These are phyloP conservation scores for Tetragonisca angustula DNA, from an alignment of 2,888 invertebrate species.

Conservation along the genomic window DNA sequence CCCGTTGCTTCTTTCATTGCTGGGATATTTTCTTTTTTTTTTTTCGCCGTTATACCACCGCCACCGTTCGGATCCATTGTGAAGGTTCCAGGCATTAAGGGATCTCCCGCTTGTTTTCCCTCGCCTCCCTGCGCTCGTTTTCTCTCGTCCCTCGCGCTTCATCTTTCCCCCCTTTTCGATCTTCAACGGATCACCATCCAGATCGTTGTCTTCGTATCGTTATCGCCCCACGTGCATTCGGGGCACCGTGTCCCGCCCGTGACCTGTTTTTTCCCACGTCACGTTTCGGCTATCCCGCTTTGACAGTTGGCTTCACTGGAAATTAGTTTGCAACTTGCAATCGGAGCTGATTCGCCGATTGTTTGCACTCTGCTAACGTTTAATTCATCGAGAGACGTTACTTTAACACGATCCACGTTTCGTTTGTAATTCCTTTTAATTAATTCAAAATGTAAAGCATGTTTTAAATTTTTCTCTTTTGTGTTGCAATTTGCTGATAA, in stretches of 20 bases:
- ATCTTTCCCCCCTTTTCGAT: background rate
- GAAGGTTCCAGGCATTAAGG: conserved; percentile 25
- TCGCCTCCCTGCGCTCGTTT: background rate
- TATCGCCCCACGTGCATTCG: background rate
- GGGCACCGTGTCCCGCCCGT: background rate
- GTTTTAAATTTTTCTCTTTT: too few relatives aligned
- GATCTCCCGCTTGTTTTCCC: background rate
- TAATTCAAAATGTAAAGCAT: too few relatives aligned
- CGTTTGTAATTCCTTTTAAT: too few relatives aligned
- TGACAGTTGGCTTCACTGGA: background rate
- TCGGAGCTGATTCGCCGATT: too few relatives aligned
- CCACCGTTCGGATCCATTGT: conserved; percentile 45
- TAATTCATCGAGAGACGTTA: too few relatives aligned
- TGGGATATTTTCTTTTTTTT: conserved; percentile 32
- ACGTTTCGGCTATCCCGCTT: background rate
- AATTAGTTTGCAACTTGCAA: too few relatives aligned
- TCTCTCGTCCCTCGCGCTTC: background rate
- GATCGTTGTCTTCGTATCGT: background rate
- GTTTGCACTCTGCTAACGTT: too few relatives aligned
- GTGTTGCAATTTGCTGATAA: too few relatives aligned
- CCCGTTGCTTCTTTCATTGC: conserved; percentile 34
- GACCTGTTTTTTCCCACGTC: background rate
- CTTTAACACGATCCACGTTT: too few relatives aligned
- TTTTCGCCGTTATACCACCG: conserved; percentile 37
- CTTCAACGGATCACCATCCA: background rate